Evolutionary conservation across 2,888 invertebrate species (phyloP).

Genomic region (Orgyia antiqua): DNA sequence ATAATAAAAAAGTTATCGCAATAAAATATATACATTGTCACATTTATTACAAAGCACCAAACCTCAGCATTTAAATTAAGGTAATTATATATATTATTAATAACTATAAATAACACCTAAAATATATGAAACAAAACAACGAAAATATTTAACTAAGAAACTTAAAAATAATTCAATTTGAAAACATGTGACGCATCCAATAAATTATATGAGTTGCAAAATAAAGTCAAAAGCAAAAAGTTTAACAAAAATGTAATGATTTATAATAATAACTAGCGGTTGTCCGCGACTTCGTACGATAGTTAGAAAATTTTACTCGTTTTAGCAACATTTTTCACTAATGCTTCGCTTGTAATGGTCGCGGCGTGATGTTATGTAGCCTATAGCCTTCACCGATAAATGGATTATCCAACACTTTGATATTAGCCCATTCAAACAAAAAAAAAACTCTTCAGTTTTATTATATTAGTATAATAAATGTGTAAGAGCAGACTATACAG

Average conservation of each 20-base stretch:
- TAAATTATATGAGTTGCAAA: constrained; percentile 23
- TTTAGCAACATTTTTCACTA: no score
- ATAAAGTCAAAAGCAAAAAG: constrained; percentile 24
- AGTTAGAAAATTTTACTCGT: no score
- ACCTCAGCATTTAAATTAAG: constrained; percentile 6
- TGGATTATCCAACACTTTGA: no score
- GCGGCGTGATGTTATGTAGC: no score
- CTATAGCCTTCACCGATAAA: no score
- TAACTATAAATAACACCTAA: constrained; percentile 7
- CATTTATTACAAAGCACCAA: not conserved
- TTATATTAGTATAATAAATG: no score
- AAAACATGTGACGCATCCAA: constrained; percentile 26
- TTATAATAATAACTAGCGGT: constrained; percentile 27
- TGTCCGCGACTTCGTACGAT: no score
- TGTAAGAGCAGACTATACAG: no score
- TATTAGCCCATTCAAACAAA: no score
- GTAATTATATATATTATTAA: constrained; percentile 3
- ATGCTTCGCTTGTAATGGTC: no score
- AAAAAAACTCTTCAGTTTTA: no score
- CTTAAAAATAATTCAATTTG: constrained; percentile 24
- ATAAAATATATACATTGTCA: no score
- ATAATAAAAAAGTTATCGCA: not conserved
- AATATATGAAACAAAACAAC: constrained; percentile 1
- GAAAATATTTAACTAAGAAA: constrained; percentile 15
- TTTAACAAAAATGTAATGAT: constrained; percentile 18